Evolutionary conservation across 2,797 vertebrate species (phyloP).

Genomic region (Brachymystax lenok): DNA sequence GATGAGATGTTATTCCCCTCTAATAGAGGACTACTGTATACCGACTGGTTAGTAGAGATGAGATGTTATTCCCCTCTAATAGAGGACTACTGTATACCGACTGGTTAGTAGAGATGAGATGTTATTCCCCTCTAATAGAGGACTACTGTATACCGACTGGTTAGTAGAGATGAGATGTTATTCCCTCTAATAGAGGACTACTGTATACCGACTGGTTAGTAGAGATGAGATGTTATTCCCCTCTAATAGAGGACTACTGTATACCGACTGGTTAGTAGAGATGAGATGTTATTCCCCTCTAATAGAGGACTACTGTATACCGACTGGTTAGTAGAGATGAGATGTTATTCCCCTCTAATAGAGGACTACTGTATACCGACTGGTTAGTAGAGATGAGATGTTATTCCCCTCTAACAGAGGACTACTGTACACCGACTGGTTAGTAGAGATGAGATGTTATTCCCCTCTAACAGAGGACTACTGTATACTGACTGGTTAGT

Average conservation of each 20-base stretch:
- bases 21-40: too few relatives aligned
- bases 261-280: too few relatives aligned
- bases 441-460: constrained; percentile 15
- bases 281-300: constrained; percentile 24
- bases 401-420: constrained; percentile 25
- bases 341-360: too few relatives aligned
- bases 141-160: too few relatives aligned
- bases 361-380: too few relatives aligned
- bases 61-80: constrained; percentile 31
- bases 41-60: neutral
- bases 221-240: constrained; percentile 11
- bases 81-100: constrained; percentile 37
- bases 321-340: constrained; percentile 29
- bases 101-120: constrained; percentile 22
- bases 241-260: too few relatives aligned
- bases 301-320: constrained; percentile 37
- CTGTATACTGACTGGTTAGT: too few relatives aligned
- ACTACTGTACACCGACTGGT: constrained; percentile 37
- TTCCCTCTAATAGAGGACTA: constrained; percentile 31
- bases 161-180: constrained; percentile 6
- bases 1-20: constrained; percentile 8
- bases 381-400: constrained; percentile 2
- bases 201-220: constrained; percentile 31
- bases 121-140: too few relatives aligned
- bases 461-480: too few relatives aligned